Percentiles rank a stretch among this genome's conserved stretches.
Evolutionary conservation across 2,797 vertebrate species (phyloP).

Genomic region (Kryptolebias ocellatus): DNA sequence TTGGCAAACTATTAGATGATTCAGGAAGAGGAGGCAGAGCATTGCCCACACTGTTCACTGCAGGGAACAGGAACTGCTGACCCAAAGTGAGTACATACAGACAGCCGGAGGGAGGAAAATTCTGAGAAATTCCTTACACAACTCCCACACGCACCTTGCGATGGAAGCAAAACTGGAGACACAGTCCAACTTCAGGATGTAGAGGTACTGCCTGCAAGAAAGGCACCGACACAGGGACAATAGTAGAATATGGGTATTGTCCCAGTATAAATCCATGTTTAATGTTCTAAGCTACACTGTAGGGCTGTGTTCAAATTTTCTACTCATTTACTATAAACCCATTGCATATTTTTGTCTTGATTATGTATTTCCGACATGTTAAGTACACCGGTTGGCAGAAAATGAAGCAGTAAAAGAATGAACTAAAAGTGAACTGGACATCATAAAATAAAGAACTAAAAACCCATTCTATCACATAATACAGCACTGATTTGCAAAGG

Average conservation of each 20-base stretch:
- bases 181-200: neutral
- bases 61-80: constrained; percentile 28
- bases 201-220: neutral
- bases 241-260: neutral
- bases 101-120: constrained; percentile 3
- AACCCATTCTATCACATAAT: too few relatives aligned
- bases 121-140: constrained; percentile 9
- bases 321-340: too few relatives aligned
- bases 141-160: neutral
- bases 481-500: too few relatives aligned
- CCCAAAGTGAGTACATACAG: constrained; percentile 10
- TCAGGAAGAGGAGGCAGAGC: constrained; percentile 18
- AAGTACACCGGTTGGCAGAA: too few relatives aligned
- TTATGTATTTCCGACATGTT: too few relatives aligned
- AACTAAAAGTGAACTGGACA: too few relatives aligned
- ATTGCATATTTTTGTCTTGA: too few relatives aligned
- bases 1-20: constrained; percentile 22
- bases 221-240: neutral
- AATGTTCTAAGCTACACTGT: neutral
- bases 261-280: constrained; percentile 12
- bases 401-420: too few relatives aligned
- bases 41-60: constrained; percentile 13
- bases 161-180: constrained; percentile 10
- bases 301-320: too few relatives aligned
- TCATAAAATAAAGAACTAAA: too few relatives aligned